These are phyloP conservation scores for Zaprionus ghesquierei DNA, from an alignment of 1,140 invertebrate genomes.

Conservation along the genomic window DNA sequence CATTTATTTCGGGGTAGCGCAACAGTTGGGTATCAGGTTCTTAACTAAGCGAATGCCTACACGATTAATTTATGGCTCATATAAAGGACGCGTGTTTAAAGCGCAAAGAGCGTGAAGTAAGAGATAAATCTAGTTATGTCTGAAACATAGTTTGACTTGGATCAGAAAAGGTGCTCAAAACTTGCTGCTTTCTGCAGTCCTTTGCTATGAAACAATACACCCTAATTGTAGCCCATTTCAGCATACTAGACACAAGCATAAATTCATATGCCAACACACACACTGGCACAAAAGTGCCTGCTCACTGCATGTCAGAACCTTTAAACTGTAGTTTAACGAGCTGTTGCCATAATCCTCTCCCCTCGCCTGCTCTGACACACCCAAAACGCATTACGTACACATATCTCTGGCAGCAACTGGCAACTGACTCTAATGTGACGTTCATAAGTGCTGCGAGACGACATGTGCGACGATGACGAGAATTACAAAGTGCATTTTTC, in stretches of 20 bases:
- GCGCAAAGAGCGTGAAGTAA: not conserved
- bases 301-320: conserved; percentile 32
- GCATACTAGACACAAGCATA: conserved; percentile 42
- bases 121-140: not conserved
- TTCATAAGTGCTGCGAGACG: conserved; percentile 71
- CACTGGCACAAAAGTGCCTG: conserved; percentile 23
- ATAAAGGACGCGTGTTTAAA: not conserved
- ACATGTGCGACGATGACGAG: conserved; percentile 67
- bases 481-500: conserved; percentile 79
- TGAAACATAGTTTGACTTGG: not conserved
- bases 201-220: not conserved
- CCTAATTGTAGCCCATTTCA: not conserved
- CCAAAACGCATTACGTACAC: conserved; percentile 13
- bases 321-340: conserved; percentile 67
- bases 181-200: not conserved
- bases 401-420: conserved; percentile 24
- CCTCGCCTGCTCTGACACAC: not conserved
- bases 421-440: conserved; percentile 73
- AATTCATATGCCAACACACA: conserved; percentile 42
- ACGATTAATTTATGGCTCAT: not conserved
- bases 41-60: not conserved
- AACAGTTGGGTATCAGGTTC: conserved; percentile 51
- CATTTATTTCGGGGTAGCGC: conserved; percentile 38
- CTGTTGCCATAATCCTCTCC: conserved; percentile 32
- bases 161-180: not conserved